Percentiles rank a stretch among this genome's conserved stretches.
Evolutionary conservation across 2,888 invertebrate species (phyloP).

Genomic region (Uropetala carovei): DNA sequence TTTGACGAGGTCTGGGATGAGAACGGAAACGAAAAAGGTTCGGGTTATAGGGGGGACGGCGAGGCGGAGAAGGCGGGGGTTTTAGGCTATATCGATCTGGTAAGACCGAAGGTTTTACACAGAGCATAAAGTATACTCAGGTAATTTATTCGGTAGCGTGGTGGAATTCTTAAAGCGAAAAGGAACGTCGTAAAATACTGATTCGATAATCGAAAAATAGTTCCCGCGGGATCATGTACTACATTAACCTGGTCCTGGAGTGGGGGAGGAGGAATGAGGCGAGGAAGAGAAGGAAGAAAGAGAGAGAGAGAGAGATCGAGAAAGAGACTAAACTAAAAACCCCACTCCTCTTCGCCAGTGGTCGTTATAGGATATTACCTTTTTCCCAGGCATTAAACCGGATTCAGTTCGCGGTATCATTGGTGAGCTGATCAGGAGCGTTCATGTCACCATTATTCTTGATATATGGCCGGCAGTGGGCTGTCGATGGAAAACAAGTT

Average conservation of each 20-base stretch:
- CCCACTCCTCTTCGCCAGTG: neutral
- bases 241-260: neutral
- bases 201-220: neutral
- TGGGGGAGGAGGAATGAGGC: neutral
- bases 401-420: conserved; percentile 45
- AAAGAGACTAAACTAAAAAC: neutral
- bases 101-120: neutral
- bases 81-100: neutral
- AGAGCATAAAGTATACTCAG: neutral
- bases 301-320: neutral
- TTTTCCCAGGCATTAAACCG: conserved; percentile 39
- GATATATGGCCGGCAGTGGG: conserved; percentile 45
- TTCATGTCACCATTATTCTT: conserved; percentile 60
- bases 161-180: neutral
- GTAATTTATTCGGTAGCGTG: neutral
- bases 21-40: neutral
- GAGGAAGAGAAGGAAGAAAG: neutral
- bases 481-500: conserved; percentile 60
- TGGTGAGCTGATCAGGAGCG: conserved; percentile 50
- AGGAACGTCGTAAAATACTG: neutral
- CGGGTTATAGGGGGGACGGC: neutral
- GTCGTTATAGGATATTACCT: conserved; percentile 49
- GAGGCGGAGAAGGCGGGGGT: neutral
- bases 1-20: neutral
- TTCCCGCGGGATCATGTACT: neutral